Percentiles rank a stretch among this genome's conserved stretches.
Conservation (phyloP, 2,113 vertebrate species). For the Chionodraco myersi region DNA sequence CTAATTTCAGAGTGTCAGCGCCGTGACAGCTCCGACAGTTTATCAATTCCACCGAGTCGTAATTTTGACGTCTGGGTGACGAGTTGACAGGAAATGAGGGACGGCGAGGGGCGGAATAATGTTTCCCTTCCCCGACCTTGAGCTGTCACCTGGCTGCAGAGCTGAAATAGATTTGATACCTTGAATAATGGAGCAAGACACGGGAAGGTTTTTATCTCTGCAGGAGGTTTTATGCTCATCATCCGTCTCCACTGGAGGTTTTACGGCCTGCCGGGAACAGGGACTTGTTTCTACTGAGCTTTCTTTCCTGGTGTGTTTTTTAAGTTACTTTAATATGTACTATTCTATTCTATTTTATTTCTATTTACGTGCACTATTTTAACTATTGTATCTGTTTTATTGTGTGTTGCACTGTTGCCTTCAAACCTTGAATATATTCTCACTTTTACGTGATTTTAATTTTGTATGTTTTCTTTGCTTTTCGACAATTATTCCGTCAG, state of each 20-base stretch:
- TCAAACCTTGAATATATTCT: no score
- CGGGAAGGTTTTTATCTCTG: constrained; percentile 23
- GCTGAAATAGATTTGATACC: constrained; percentile 1
- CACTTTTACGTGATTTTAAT: no score
- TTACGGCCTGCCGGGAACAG: neutral
- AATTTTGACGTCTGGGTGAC: constrained; percentile 24
- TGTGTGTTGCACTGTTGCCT: no score
- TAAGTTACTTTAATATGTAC: no score
- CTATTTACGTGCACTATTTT: no score
- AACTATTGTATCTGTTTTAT: no score
- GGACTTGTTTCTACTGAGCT: fast-evolving
- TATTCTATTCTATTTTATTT: no score
- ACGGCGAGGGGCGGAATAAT: neutral
- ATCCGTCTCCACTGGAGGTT: neutral
- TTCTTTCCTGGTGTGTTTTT: neutral
- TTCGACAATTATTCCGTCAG: neutral
- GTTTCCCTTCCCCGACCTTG: neutral
- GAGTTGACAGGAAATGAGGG: constrained; percentile 46
- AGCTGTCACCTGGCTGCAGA: constrained; percentile 12
- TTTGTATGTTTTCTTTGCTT: no score
- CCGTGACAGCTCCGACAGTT: constrained; percentile 39
- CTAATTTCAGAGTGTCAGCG: constrained; percentile 44
- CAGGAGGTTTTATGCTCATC: constrained; percentile 17
- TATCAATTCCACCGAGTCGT: constrained; percentile 40
- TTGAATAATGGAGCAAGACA: constrained; percentile 48